Conservation (phyloP, 2,888 invertebrate species). For the Laothoe populi region DNA sequence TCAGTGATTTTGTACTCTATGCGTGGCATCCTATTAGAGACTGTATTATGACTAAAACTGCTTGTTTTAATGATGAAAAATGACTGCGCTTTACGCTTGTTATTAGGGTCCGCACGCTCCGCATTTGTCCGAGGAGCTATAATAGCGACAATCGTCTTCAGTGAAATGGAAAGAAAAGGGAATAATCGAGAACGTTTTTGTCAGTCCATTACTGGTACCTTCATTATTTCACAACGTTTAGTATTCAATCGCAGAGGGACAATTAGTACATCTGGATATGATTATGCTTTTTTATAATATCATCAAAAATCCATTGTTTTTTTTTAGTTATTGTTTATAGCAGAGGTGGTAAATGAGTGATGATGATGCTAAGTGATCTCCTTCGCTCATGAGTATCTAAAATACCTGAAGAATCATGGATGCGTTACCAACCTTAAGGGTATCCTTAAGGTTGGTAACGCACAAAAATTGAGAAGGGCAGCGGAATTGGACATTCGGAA, state of each 20-base stretch:
- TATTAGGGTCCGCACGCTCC: background rate
- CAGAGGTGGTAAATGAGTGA: too few relatives aligned
- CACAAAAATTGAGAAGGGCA: too few relatives aligned
- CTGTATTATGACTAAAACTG: background rate
- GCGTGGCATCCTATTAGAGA: too few relatives aligned
- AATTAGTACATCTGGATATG: background rate
- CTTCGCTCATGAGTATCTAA: too few relatives aligned
- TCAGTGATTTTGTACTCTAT: too few relatives aligned
- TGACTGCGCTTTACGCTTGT: background rate
- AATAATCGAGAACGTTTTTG: slow-evolving; percentile 9
- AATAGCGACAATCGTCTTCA: slow-evolving; percentile 10
- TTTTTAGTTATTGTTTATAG: too few relatives aligned
- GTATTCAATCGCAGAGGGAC: background rate
- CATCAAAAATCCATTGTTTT: background rate
- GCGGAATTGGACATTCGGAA: too few relatives aligned
- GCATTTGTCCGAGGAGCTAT: background rate
- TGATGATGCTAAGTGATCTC: too few relatives aligned
- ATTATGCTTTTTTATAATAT: background rate
- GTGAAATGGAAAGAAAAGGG: slow-evolving; percentile 15
- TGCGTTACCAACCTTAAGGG: too few relatives aligned
- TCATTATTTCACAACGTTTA: slow-evolving; percentile 17
- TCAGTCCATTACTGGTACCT: slow-evolving; percentile 15
- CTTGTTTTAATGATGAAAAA: background rate
- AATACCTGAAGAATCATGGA: too few relatives aligned
- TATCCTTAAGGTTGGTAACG: too few relatives aligned